Evolutionary conservation across 2,888 invertebrate species (phyloP), one percentile per base, ranked within the genome.

Genomic region (Criorhina ranunculi): DNA sequence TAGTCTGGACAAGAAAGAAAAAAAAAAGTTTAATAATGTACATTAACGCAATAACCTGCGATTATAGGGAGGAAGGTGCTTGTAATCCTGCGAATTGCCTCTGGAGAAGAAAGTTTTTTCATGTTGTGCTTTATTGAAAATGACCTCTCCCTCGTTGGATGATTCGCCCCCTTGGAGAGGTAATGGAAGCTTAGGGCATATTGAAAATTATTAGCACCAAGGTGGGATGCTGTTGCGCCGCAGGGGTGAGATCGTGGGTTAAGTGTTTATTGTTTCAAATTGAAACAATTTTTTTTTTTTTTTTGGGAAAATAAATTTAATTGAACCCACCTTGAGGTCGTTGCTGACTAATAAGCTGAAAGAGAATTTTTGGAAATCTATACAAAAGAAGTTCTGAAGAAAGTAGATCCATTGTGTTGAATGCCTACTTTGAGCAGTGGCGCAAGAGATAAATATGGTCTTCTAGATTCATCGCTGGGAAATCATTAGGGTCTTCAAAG

Each of bases 1-100:
- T 46, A 53, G 66, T 76, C 70, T 53, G 33, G n/a, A 42, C 29
- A 59, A 15, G 24, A 24, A 24, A 24, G 4, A 24, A 24, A 17
- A 9, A 12, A 75, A 69, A 85, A 83, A 80, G 75, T 80, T 85
- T 80, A 80, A 85, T 85, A 85, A 85, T 64, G 70, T 80, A 76
- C 85, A 85, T 85, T 85, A 85, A 85, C 80, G 85, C 85, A 85
- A 85, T 85, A 85, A 85, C 85, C 85, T 85, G 85, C 85, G 85
- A 85, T 85, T 85, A 85, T 85, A 60, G 70, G 85, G 66, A 85
- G 70, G 80, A 85, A 85, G 85, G 85, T 80, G 80, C 80, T 75
- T 80, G 75, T 85, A 76, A 85, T 80, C 85, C 85, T 66, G 75
- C 62, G 80, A 85, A 85, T 85, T 53, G 85, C 70, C 85, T 79